These are phyloP conservation scores for Epinephelus moara DNA, from an alignment of 2,113 vertebrate species.

Conservation along the genomic window DNA sequence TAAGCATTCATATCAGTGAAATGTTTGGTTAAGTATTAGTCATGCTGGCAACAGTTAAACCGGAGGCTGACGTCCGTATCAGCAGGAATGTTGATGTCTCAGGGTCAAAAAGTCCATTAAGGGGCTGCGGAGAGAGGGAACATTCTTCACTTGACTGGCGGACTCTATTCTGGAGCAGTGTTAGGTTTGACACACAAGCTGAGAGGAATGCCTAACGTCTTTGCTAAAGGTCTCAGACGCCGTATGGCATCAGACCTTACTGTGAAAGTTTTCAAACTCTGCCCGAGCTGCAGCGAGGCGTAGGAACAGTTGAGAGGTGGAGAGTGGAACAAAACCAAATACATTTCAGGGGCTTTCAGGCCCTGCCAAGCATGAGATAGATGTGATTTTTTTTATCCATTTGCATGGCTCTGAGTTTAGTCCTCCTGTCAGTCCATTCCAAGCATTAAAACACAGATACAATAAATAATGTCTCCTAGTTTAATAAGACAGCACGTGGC, in stretches of 20 bases:
- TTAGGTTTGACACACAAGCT: slow-evolving; percentile 68
- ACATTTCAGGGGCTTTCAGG: slow-evolving; percentile 38
- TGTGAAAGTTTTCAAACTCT: slow-evolving; percentile 68
- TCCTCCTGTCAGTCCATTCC: slow-evolving; percentile 8
- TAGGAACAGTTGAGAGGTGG: slow-evolving; percentile 39
- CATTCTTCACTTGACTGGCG: slow-evolving; percentile 61
- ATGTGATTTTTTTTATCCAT: slow-evolving; percentile 46
- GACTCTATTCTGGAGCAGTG: slow-evolving; percentile 65
- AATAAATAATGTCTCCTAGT: not conserved
- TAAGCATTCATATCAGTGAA: slow-evolving; percentile 38
- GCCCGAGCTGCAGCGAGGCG: not conserved
- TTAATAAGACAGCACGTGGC: not conserved
- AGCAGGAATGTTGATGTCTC: slow-evolving; percentile 60
- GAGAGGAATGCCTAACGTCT: slow-evolving; percentile 74
- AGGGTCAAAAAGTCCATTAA: slow-evolving; percentile 61
- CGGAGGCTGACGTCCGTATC: not conserved
- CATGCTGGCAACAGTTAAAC: slow-evolving; percentile 29
- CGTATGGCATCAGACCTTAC: slow-evolving; percentile 61
- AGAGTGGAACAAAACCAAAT: slow-evolving; percentile 53
- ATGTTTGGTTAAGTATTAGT: slow-evolving; percentile 41
- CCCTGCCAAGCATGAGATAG: slow-evolving; percentile 53
- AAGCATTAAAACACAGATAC: not conserved
- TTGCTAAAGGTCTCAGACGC: slow-evolving; percentile 60
- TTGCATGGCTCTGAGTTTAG: slow-evolving; percentile 8
- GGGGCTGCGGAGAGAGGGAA: slow-evolving; percentile 36